Percentiles rank a stretch among this genome's conserved stretches.
Conservation (phyloP, 2,113 vertebrate species). For the Cisticola juncidis region DNA sequence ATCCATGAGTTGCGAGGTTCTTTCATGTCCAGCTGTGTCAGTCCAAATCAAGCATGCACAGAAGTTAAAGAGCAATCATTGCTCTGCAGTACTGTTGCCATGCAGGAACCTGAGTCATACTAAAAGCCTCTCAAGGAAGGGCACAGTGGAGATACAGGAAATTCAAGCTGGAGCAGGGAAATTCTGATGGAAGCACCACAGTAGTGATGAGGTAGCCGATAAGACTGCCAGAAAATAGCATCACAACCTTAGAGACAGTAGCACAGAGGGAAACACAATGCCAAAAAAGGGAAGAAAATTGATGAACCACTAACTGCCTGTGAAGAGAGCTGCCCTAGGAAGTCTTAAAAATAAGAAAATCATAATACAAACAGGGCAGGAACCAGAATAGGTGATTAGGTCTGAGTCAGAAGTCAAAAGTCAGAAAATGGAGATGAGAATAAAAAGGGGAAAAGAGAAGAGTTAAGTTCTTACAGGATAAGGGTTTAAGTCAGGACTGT, state of each 20-base stretch:
- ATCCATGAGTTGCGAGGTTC: too few relatives aligned
- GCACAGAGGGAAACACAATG: neutral
- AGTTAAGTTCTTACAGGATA: neutral
- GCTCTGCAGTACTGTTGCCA: neutral
- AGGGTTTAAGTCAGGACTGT: neutral
- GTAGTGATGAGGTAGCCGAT: neutral
- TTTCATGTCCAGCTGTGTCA: too few relatives aligned
- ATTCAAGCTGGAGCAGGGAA: neutral
- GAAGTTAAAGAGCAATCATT: neutral
- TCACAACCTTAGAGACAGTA: neutral
- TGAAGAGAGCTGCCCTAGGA: neutral
- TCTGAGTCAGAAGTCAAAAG: neutral
- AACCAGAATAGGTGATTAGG: neutral
- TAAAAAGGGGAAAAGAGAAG: neutral
- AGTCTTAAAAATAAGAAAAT: neutral
- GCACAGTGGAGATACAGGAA: neutral
- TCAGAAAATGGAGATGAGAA: neutral
- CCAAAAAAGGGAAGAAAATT: neutral
- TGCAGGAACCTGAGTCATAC: slow-evolving; percentile 28
- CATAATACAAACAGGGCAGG: neutral
- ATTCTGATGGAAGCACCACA: neutral
- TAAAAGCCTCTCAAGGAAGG: neutral
- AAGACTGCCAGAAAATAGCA: neutral
- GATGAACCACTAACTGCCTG: neutral
- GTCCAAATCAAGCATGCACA: neutral